Percentiles rank a stretch among this genome's conserved stretches.
Evolutionary conservation across 1,140 invertebrate genomes (phyloP).

Genomic region (Homarus americanus): DNA sequence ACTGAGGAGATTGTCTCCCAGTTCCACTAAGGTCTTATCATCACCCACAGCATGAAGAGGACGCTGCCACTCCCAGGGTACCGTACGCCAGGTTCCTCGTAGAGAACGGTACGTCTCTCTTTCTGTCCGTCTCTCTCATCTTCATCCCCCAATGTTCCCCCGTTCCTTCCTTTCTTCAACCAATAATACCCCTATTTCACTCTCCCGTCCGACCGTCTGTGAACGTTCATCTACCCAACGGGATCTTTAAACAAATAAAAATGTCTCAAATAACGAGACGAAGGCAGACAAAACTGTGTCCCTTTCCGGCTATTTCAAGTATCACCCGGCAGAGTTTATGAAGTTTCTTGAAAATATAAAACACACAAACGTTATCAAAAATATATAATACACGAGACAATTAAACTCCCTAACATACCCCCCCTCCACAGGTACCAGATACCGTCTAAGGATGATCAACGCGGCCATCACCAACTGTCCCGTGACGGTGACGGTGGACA

Average conservation of each 20-base stretch:
- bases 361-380: no score
- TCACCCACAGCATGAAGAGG: background rate
- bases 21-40: background rate
- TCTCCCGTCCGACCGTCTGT: background rate
- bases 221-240: background rate
- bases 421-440: slow-evolving; percentile 81
- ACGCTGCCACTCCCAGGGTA: background rate
- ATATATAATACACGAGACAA: no score
- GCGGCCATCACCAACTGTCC: slow-evolving; percentile 92
- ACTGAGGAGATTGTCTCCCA: no score
- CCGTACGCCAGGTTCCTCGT: slow-evolving; percentile 1
- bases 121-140: background rate
- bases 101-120: background rate
- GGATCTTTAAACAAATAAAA: no score
- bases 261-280: no score
- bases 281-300: no score
- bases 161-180: background rate
- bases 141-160: background rate
- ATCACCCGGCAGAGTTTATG: no score
- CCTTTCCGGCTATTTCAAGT: no score
- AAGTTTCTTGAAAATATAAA: no score
- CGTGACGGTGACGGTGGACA: slow-evolving; percentile 89
- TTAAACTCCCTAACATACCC: background rate
- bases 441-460: slow-evolving; percentile 91
- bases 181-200: background rate